Evolutionary conservation across 2,888 invertebrate species (phyloP), one percentile per base, ranked within the genome.

Genomic region (Hypselothyrea guttata): DNA sequence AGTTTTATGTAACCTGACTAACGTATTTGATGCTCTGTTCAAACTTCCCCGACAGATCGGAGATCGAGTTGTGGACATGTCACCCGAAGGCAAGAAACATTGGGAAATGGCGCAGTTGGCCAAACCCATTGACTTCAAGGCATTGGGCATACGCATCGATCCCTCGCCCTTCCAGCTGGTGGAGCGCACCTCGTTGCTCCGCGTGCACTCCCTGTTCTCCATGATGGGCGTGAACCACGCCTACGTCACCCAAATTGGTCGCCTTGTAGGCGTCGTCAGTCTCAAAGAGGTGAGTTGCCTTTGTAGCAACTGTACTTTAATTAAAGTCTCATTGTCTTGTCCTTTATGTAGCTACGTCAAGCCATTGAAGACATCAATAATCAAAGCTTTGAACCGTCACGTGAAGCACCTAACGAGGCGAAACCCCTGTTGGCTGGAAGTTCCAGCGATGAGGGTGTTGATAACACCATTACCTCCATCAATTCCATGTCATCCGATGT

Each of bases 151-250:
- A 71, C 95, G 96, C 88, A 96, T 99, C 57, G 99, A 99, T 90
- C 98, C 98, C 0, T 97, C 98, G 22, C 99, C 99, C 4, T 99
- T 99, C 91, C 99, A 99, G 87, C 92, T 98, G 1, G 98, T 98
- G 0, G 97, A 97, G 87, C 93, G 96, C 75, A 98, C 98, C 1
- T 97, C 97, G 0, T 91, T 98, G 49, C 93, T 97, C 38, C 97
- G 98, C 92, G 97, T 98, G 1, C 99, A 99, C 90, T 98, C 98
- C 0, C 91, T 99, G 45, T 99, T 99, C 91, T 98, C 98, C 9
- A 95, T 99, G 92, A 93, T 99, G 67, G 98, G 98, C 8, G 95
- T 99, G 15, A 98, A 97, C 91, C 96, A 97, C 85, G 98, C 99
- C 0, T 99, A 99, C 89, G 99, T 99, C 13, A 99, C 99, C 0